Evolutionary conservation across 2,113 vertebrate genomes (phyloP), one percentile per base, ranked within the genome.

Genomic region (Noctilio leporinus): DNA sequence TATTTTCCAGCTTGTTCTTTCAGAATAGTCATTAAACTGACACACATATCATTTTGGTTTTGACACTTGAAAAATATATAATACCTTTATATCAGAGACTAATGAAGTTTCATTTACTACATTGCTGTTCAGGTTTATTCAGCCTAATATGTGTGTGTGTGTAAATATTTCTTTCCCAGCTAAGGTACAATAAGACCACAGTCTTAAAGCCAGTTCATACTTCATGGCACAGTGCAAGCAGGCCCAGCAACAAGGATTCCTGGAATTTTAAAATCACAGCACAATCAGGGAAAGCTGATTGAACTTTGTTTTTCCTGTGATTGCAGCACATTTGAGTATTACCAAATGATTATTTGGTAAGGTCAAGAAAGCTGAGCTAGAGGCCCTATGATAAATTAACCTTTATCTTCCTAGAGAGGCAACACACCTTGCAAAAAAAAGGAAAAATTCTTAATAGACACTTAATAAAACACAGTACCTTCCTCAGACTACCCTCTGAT

Each of bases 1-100:
- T 91, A 96, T 97, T 97, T 97, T 97, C 94, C 35, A 92, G 81
- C 82, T 96, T 86, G 40, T 93, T 94, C 62, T 94, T 97, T 96
- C 64, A 93, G 35, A 97, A 73, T 0, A 0, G 82, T 95, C 89
- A 97, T 97, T 98, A 97, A 96, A 78, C 55, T 97, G 97, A 97
- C 94, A 96, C 43, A 91, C 47, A 94, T 86, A 96, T 97, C 43
- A 97, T 95, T 98, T 96, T 95, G 92, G 62, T 69, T 96, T 95
- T 97, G 67, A 96, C 91, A 96, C 96, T 98, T 98, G 96, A 96
- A 98, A 97, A 96, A 92, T 67, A 91, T 95, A n/a, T 14, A 91
- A 93, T 93, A 96, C 30, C 59, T 96, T 83, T 92, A 76, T 87
- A 53, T 30, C 55, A 91, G 30, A 97, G 73, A 96, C 80, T 96